Percentiles rank a stretch among this genome's conserved stretches.
phyloP scores from a whole-genome alignment of 2,797 vertebrate species.

The Eupleurogrammus muticus region DNA sequence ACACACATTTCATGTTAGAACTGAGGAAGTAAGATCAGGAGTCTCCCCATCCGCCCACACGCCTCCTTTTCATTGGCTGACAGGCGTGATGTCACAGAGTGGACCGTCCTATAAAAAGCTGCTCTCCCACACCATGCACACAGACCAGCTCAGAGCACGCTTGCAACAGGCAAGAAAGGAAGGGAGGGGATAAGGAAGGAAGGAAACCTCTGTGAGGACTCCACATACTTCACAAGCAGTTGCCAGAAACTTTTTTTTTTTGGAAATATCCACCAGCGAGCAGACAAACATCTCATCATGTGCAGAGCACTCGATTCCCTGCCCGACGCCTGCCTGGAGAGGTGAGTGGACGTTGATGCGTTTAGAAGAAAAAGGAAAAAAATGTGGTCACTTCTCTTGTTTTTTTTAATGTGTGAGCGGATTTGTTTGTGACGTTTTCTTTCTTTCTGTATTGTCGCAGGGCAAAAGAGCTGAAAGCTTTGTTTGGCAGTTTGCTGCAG shows the following conservation, averaged over 20 bases:
- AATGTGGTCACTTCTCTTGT: neutral
- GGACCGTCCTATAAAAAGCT: slow-evolving; percentile 71
- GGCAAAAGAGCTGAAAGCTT: slow-evolving; percentile 92
- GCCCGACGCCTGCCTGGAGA: slow-evolving; percentile 89
- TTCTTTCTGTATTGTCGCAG: slow-evolving; percentile 75
- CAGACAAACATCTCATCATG: slow-evolving; percentile 80
- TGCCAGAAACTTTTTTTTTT: slow-evolving; percentile 19
- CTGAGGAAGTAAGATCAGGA: slow-evolving; percentile 55
- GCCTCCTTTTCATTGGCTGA: slow-evolving; percentile 69
- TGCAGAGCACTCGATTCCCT: slow-evolving; percentile 88
- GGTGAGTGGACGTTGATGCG: slow-evolving; percentile 78
- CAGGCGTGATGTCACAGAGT: slow-evolving; percentile 71
- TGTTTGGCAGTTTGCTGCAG: slow-evolving; percentile 90
- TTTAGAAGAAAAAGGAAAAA: neutral
- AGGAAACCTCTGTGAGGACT: slow-evolving; percentile 26
- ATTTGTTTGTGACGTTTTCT: neutral
- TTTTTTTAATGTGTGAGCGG: neutral
- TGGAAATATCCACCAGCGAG: slow-evolving; percentile 32
- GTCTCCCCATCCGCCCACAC: slow-evolving; percentile 59
- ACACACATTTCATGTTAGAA: slow-evolving; percentile 20
- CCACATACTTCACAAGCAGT: slow-evolving; percentile 20
- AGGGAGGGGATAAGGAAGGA: neutral
- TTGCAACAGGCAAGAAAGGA: neutral
- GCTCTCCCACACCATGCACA: slow-evolving; percentile 44
- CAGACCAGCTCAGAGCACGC: slow-evolving; percentile 51